Evolutionary conservation across 2,797 vertebrate species (phyloP), one percentile per base, ranked within the genome.

Genomic region (Sebastiscus albofasciatus): DNA sequence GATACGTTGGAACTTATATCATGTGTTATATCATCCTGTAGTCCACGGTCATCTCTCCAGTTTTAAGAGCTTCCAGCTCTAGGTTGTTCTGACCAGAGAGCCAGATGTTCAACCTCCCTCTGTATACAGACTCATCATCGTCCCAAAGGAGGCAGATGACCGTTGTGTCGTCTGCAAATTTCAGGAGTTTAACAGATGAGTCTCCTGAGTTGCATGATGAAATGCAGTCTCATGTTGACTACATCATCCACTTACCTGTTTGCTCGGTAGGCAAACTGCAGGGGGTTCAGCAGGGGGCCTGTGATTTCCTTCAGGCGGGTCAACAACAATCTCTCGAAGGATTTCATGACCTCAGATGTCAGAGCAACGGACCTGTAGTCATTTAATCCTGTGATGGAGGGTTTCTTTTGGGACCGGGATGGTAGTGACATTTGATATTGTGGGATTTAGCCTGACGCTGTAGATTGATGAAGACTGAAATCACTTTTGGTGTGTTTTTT

Each of bases 361-460:
- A 49, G 42, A 49, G 42, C 42, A 49, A 8, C 16, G 18, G 18
- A 20, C 46, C 18, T 52, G 18, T 52, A 52, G 46, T 52, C 18
- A 52, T n/a, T 52, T 52, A n/a, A 52, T 52, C 46, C 18, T 52
- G 46, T n/a, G 46, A 52, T 52, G 18, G 18, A 52, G 18, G 46
- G 46, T 20, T 52, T 52, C 8, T 52, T 52, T 52, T 20, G 46
- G 18, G 18, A 52, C 46, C 8, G 46, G 46, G 46, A 52, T 0
- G 8, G 46, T 52, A 20, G 46, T n/a, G 46, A 52, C 18, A 52
- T 52, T 70, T 52, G 14, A 58, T 49, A 60, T 66, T 26, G 5
- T 67, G 66, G 26, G 20, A 72, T 61, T 82, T 77, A 22, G 14
- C 36, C 27, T 58, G 39, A 26, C 33, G 13, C 33, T 42, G n/a